Conservation (phyloP, 2,888 invertebrate genomes). For the Ophion slaviceki region DNA sequence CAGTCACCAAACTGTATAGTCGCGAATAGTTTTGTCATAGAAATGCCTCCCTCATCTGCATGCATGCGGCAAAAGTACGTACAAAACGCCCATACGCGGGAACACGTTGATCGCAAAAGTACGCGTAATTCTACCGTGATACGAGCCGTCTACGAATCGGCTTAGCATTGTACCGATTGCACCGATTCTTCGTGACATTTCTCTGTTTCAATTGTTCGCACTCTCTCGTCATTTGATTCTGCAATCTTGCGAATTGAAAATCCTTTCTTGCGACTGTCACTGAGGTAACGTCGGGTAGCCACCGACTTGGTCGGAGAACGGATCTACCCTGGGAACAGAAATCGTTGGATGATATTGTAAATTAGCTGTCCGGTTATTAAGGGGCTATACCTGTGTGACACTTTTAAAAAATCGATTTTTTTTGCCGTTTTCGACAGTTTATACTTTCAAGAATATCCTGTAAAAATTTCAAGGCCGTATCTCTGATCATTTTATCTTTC, state of each 20-base stretch:
- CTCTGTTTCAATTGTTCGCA: neutral
- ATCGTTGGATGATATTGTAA: neutral
- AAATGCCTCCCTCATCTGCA: constrained; percentile 46
- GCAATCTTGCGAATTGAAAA: too few species aligned
- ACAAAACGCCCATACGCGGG: constrained; percentile 35
- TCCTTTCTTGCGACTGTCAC: too few species aligned
- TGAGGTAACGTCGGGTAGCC: too few species aligned
- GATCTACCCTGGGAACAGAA: neutral
- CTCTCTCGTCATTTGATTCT: neutral
- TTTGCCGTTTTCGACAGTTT: too few species aligned
- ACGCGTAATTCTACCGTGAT: neutral
- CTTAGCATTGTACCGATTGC: neutral
- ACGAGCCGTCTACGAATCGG: neutral
- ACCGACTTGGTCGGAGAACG: too few species aligned
- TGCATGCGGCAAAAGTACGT: constrained; percentile 15
- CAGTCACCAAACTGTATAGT: constrained; percentile 28
- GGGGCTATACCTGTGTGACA: too few species aligned
- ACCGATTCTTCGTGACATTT: neutral
- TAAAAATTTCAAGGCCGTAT: too few species aligned
- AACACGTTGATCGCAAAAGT: neutral
- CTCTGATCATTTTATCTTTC: too few species aligned
- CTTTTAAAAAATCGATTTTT: too few species aligned
- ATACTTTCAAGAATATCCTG: too few species aligned
- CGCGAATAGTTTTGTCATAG: constrained; percentile 45
- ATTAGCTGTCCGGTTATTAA: neutral